Evolutionary conservation across 2,113 vertebrate genomes (phyloP).

Genomic region (Ptilonorhynchus violaceus): DNA sequence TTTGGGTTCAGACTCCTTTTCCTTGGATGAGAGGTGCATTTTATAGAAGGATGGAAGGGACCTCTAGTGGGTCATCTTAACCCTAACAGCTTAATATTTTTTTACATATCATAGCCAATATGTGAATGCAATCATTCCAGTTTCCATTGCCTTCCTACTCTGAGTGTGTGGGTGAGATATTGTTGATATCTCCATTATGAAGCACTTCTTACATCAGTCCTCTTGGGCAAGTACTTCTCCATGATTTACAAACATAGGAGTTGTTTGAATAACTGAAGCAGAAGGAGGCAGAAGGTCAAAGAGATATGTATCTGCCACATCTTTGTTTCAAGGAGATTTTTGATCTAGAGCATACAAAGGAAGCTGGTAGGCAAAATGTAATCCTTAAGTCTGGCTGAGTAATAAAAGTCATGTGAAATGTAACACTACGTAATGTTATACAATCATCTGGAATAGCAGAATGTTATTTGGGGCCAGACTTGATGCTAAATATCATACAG

Average conservation of each 20-base stretch:
- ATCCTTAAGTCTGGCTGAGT: background rate
- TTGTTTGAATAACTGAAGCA: background rate
- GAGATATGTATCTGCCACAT: background rate
- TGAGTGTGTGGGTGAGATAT: background rate
- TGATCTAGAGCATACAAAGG: background rate
- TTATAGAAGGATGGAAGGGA: conserved; percentile 67
- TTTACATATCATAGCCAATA: background rate
- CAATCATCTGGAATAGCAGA: conserved; percentile 16
- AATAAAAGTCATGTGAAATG: conserved; percentile 38
- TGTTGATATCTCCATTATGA: conserved; percentile 1
- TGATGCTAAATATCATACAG: conserved; percentile 25
- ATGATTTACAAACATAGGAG: conserved; percentile 7
- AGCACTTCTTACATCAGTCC: conserved; percentile 20
- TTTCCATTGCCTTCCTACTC: background rate
- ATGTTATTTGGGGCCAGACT: conserved; percentile 33
- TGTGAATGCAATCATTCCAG: background rate
- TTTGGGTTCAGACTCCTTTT: conserved; percentile 49
- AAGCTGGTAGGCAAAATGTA: conserved; percentile 4
- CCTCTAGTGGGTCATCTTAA: conserved; percentile 71
- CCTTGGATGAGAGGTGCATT: conserved; percentile 40
- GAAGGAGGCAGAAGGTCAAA: conserved; percentile 13
- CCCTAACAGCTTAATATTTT: conserved; percentile 61
- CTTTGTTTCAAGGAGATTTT: background rate
- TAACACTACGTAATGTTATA: conserved; percentile 16
- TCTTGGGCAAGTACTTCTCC: background rate